Percentiles rank a stretch among this genome's conserved stretches.
Evolutionary conservation across 2,113 vertebrate species (phyloP).

Genomic region (Notothenia rossii): DNA sequence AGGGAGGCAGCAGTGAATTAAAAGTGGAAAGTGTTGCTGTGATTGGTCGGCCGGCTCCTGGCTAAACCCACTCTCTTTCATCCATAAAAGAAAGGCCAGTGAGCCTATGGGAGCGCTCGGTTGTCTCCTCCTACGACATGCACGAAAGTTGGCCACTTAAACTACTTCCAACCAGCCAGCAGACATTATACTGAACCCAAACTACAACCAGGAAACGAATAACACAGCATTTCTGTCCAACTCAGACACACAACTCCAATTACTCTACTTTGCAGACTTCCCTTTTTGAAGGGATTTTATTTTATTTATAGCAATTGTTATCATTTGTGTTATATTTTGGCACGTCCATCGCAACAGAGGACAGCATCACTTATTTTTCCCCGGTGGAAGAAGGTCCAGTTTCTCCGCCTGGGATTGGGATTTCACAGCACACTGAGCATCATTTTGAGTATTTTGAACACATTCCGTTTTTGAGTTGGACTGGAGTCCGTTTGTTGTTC

Average conservation of each 20-base stretch:
- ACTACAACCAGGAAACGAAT: constrained; percentile 76
- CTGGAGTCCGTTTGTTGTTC: constrained; percentile 43
- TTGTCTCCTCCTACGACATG: constrained; percentile 84
- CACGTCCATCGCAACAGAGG: constrained; percentile 45
- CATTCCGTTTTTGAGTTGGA: constrained; percentile 68
- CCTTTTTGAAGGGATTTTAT: not conserved
- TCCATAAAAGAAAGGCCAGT: constrained; percentile 89
- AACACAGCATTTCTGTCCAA: constrained; percentile 48
- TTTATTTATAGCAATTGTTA: constrained; percentile 24
- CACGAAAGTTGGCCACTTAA: constrained; percentile 86
- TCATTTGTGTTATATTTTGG: constrained; percentile 23
- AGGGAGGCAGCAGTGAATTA: constrained; percentile 71
- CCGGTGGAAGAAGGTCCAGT: constrained; percentile 72
- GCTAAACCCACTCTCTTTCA: constrained; percentile 86
- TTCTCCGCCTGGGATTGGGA: constrained; percentile 78
- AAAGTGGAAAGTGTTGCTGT: constrained; percentile 73
- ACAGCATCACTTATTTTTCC: constrained; percentile 56
- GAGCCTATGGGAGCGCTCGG: constrained; percentile 88
- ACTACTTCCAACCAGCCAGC: constrained; percentile 87
- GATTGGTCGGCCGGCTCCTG: constrained; percentile 84
- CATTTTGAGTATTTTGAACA: constrained; percentile 58
- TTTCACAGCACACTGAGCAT: constrained; percentile 63
- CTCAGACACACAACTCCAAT: constrained; percentile 31
- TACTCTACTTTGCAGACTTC: constrained; percentile 39
- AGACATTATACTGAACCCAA: constrained; percentile 82